Evolutionary conservation across 2,888 invertebrate species (phyloP).

Genomic region (Biston stratarius): DNA sequence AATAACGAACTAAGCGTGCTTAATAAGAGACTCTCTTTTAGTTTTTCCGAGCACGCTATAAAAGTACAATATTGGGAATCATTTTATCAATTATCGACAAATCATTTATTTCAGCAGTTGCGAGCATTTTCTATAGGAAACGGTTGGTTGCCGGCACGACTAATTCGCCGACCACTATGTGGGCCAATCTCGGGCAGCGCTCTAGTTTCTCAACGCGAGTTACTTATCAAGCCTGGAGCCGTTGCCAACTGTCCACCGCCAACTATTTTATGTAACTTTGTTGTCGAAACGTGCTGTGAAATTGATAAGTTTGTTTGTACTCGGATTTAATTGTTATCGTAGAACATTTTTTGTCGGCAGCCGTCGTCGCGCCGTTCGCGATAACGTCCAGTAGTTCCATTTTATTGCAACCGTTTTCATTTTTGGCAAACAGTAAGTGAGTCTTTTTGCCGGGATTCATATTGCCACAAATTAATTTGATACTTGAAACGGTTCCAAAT

Average conservation of each 20-base stretch:
- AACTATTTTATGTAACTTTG: constrained; percentile 82
- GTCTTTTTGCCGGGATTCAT: constrained; percentile 23
- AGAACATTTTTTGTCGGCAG: constrained; percentile 41
- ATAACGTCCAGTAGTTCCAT: constrained; percentile 37
- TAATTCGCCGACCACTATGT: constrained; percentile 77
- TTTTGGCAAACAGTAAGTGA: constrained; percentile 34
- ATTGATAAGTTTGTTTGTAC: constrained; percentile 70
- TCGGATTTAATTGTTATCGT: constrained; percentile 48
- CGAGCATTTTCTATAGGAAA: constrained; percentile 76
- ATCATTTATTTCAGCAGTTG: constrained; percentile 67
- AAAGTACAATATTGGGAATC: constrained; percentile 63
- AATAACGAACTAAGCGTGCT: not conserved
- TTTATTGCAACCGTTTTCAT: constrained; percentile 28
- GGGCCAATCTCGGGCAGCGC: constrained; percentile 79
- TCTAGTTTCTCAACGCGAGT: constrained; percentile 83
- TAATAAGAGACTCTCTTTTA: not conserved
- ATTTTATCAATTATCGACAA: too few relatives aligned
- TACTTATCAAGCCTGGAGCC: constrained; percentile 78
- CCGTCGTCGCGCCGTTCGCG: constrained; percentile 35
- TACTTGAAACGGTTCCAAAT: constrained; percentile 32
- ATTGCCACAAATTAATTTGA: constrained; percentile 31
- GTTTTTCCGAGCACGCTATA: constrained; percentile 40
- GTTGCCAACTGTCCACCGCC: constrained; percentile 77
- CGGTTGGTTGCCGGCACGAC: constrained; percentile 78
- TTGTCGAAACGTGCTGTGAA: constrained; percentile 81